Percentiles rank a stretch among this genome's conserved stretches.
phyloP scores from a whole-genome alignment of 2,797 vertebrate species.

The Heteromormyrus szaboi region DNA sequence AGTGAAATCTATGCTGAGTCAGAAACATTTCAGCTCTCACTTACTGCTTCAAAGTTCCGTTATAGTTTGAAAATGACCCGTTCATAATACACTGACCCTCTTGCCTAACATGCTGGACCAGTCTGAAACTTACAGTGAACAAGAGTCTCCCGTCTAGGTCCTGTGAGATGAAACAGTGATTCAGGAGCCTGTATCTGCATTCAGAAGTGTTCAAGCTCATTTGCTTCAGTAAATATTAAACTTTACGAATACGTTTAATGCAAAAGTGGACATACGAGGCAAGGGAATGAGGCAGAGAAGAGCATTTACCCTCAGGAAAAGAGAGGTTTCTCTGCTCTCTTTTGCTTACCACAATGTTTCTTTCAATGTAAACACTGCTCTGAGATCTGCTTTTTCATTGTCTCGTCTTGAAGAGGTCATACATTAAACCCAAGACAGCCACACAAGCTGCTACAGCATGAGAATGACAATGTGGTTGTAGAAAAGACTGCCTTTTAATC shows the following conservation, averaged over 20 bases:
- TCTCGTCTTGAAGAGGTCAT: slow-evolving; percentile 75
- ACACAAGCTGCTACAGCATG: slow-evolving; percentile 77
- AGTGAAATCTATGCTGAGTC: neutral
- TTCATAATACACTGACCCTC: neutral
- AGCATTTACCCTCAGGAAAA: slow-evolving; percentile 25
- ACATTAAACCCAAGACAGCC: slow-evolving; percentile 81
- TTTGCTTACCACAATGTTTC: slow-evolving; percentile 50
- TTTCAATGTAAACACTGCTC: slow-evolving; percentile 78
- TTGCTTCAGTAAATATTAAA: neutral
- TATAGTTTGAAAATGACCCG: neutral
- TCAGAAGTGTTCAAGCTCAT: neutral
- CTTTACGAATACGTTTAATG: neutral
- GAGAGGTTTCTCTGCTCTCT: slow-evolving; percentile 44
- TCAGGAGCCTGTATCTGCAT: neutral
- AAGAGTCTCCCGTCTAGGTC: neutral
- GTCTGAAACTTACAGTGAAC: neutral
- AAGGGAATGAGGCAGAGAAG: neutral
- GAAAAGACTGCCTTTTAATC: slow-evolving; percentile 72
- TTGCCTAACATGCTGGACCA: neutral
- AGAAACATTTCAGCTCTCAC: neutral
- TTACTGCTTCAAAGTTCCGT: neutral
- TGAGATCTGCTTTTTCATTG: slow-evolving; percentile 68
- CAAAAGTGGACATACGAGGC: neutral
- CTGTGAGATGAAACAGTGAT: neutral
- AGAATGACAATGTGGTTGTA: slow-evolving; percentile 78